Base-by-base conservation (phyloP, 2,888 invertebrate genomes). In the Cryptophagus acutangulus region DNA sequence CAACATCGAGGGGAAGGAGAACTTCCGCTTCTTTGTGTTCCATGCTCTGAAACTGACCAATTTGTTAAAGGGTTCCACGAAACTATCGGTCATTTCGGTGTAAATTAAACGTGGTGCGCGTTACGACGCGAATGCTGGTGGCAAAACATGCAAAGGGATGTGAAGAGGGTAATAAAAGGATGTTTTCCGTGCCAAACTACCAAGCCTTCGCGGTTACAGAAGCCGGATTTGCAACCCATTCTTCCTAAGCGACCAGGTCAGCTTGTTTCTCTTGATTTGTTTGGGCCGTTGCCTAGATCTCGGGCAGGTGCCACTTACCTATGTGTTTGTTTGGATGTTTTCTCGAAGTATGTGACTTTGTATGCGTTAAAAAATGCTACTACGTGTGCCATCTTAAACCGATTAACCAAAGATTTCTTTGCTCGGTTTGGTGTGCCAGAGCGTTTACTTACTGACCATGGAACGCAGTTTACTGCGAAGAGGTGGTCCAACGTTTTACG, bases 161-260 rank as follows among this genome's bases (percentile, higher is more conserved):
- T 36, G 5, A 36, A 36, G 8, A 26, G 28, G 13, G 28, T 44
- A 15, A 10, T 41, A 3, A 20, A 28, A 2, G 31, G 26, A 6
- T 46, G 42, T 33, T 36, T 33, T 5, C 36, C 45, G 16, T 47
- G 45, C 16, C 45, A 42, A 18, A 45, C 41, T 14, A 13, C 38
- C 6, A 40, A 46, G 35, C 17, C 25, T 33, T 24, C 33, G n/a
- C 8, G 16, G n/a, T 8, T 14, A 6, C 26, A 13, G 2, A n/a
- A 17, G 3, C 43, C 43, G 13, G 5, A 13, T 10, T 26, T 37
- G 26, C 17, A 37, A 3, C 14, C 40, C 1, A 37, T 41, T 28
- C 5, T 44, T 3, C 24, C 29, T 15, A 17, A 33, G 6, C 13
- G n/a, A 2, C 18, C 20, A 17, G 31, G 33, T 17, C 28, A 45